Base-by-base conservation (phyloP, 2,113 vertebrate genomes). In the Ageneiosus marmoratus region DNA sequence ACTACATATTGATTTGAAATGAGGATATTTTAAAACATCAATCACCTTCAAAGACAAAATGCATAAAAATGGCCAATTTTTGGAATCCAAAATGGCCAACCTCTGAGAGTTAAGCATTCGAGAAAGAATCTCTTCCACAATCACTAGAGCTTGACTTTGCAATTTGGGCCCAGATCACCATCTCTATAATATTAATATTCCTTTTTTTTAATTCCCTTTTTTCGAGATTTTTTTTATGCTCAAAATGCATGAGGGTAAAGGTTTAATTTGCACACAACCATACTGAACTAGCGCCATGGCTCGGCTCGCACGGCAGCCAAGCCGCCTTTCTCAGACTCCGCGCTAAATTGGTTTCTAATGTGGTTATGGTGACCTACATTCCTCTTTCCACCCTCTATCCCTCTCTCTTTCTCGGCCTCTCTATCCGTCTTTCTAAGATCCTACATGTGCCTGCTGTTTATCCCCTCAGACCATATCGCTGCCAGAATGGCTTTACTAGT, bases 341-440 rank as follows among this genome's bases (percentile, higher is more conserved):
- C n/a, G 51, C 63, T 81, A 77, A 77, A 70, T 81, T 70, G 62
- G 88, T 29, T 75, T 86, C 88, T 92, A 92, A 93, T 90, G 89
- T 90, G 91, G 91, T 92, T 89, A 90, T 83, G 86, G 86, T 90
- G 92, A 92, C 92, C 92, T 89, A 92, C 90, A 94, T 93, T 93
- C 91, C 86, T 88, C 85, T 80, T 87, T 89, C 81, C 88, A 0
- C 79, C 82, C 82, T 89, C 84, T 77, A 81, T 84, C 87, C 10
- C 76, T 88, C 85, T 84, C 76, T 81, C 81, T 83, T 82, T 83
- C 69, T 79, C 88, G 85, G 80, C 84, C 88, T 63, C 10, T 77
- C 70, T 81, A 58, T 62, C 32, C 27, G 20, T 46, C 50, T 34
- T 60, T 29, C 48, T n/a, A 24, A 22, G 50, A 55, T 76, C 73